Base-by-base conservation (phyloP, 2,797 vertebrate species). In the Acanthopagrus latus region DNA sequence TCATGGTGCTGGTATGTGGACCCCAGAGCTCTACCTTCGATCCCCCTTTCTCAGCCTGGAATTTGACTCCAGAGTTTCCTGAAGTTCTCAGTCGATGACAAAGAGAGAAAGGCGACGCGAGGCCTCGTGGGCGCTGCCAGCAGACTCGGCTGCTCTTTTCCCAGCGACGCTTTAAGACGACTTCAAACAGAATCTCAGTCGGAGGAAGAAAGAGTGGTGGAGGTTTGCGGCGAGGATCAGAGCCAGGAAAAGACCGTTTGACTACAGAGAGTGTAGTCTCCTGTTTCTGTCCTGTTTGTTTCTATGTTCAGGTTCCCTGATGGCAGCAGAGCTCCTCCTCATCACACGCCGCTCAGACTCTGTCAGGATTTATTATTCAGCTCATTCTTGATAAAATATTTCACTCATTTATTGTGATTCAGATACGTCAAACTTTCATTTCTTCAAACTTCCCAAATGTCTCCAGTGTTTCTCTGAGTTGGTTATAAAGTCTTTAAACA, bases 1-100 rank as follows among this genome's bases (percentile, higher is more conserved):
- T 94, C 91, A 94, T 46, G 46, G 62, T 23, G 67, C n/a, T 62
- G 88, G 91, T 83, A 93, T 93, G 89, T 54, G 65, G 44, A 64
- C 51, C 88, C 86, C 70, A 12, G 18, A 59, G 89, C 74, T 16
- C 58, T 54, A 81, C 74, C 84, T 88, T 64, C 55, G n/a, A 67
- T 50, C 58, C 68, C 64, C 71, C 66, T 69, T n/a, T 69, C 64
- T 46, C 47, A 64, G 55, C 57, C 76, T 73, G 82, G 63, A 86
- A 85, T 76, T 44, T 57, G 81, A 87, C 82, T 86, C 81, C 43
- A 13, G 68, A 7, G 75, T 68, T 81, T 83, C 71, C 76, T 55
- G 18, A 47, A 60, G 66, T 38, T 71, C 64, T 55, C 44, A 43
- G 18, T n/a, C 10, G 47, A n/a, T 23, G 64, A 60, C 55, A 59